A percentile compares a stretch with the other conserved stretches of the same genome.
These are phyloP conservation scores for Parambassis ranga DNA, from an alignment of 2,797 vertebrate species.

Conservation along the genomic window DNA sequence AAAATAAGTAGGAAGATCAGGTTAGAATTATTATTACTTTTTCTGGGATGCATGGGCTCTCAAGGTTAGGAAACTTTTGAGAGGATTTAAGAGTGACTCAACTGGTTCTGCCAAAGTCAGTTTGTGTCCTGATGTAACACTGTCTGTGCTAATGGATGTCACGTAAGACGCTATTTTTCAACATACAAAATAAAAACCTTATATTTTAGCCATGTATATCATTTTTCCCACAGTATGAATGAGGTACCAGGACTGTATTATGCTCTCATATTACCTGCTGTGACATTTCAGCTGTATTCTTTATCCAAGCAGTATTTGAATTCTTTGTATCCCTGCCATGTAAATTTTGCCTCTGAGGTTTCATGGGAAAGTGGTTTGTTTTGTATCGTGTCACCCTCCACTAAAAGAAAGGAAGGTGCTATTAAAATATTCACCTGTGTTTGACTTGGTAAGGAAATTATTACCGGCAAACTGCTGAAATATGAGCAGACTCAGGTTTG, in stretches of 20 bases:
- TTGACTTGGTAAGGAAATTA: constrained; percentile 91
- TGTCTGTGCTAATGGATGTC: constrained; percentile 57
- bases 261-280: neutral
- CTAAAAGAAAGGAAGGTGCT: constrained; percentile 84
- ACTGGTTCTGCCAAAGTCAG: constrained; percentile 64
- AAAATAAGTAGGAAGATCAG: constrained; percentile 98
- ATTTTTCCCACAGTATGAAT: neutral
- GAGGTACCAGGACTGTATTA: neutral
- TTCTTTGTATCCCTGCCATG: neutral
- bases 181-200: constrained; percentile 2
- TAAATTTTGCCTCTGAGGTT: constrained; percentile 33
- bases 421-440: constrained; percentile 84
- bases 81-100: constrained; percentile 78
- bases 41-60: constrained; percentile 76
- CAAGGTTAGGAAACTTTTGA: constrained; percentile 85
- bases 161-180: constrained; percentile 41
- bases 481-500: constrained; percentile 53
- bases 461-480: constrained; percentile 85
- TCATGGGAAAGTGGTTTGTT: constrained; percentile 42
- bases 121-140: constrained; percentile 55
- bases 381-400: constrained; percentile 45
- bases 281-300: neutral
- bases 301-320: neutral
- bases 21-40: constrained; percentile 89
- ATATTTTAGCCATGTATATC: constrained; percentile 3